phyloP scores from a whole-genome alignment of 2,113 vertebrate species.

The Cyrtonyx montezumae region DNA sequence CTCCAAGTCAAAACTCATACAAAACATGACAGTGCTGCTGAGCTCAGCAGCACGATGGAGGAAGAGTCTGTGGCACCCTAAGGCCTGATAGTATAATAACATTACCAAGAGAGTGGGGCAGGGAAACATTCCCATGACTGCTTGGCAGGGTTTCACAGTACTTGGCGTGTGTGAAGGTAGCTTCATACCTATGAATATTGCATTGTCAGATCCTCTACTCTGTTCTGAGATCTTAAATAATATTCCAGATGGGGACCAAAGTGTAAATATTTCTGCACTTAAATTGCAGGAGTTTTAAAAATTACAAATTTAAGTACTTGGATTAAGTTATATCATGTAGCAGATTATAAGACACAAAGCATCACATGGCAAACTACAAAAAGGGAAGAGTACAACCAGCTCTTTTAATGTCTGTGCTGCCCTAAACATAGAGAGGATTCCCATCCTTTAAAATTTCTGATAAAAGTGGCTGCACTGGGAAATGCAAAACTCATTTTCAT shows the following conservation, averaged over 20 bases:
- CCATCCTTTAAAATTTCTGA: neutral
- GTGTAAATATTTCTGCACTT: conserved; percentile 43
- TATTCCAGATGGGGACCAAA: conserved; percentile 22
- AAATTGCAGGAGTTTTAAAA: neutral
- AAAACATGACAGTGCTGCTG: conserved; percentile 36
- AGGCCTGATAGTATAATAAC: conserved; percentile 41
- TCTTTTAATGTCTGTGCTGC: neutral
- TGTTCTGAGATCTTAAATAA: conserved; percentile 37
- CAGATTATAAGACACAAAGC: neutral
- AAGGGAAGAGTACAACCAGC: neutral
- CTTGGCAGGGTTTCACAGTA: neutral
- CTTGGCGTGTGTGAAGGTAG: neutral
- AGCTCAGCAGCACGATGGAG: neutral
- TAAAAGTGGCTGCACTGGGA: accelerated
- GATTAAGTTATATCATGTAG: neutral
- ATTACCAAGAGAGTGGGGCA: neutral
- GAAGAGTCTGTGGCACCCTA: conserved; percentile 16
- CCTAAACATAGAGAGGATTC: neutral
- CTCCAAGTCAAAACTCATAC: neutral
- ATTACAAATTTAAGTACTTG: neutral
- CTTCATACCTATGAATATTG: neutral
- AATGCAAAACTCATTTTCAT: neutral
- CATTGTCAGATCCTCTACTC: neutral
- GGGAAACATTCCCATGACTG: conserved; percentile 8
- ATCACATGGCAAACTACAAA: neutral